Base-by-base conservation (phyloP, 1,140 invertebrate genomes). In the Linepithema humile region DNA sequence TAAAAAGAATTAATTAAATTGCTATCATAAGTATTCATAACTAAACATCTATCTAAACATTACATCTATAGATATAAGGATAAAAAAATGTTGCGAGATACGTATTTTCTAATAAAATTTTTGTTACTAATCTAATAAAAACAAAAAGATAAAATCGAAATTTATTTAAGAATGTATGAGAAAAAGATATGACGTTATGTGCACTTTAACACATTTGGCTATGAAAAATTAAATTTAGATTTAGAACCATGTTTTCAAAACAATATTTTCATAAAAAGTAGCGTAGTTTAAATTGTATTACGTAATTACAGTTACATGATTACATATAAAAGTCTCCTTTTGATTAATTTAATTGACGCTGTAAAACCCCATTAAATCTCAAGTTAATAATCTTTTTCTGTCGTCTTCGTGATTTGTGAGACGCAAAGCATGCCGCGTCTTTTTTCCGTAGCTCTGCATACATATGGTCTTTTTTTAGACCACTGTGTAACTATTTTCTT, bases 311-410 rank as follows among this genome's bases (percentile, higher is more conserved):
- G 23, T 38, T 32, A 32, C n/a, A n/a, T n/a, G n/a, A n/a, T n/a
- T n/a, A n/a, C n/a, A n/a, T 3, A 45, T 45, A 75, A 15, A 32
- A 60, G 10, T 64, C 9, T 48, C 20, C 20, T 23, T 64, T 20
- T 78, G 23, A 80, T 80, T 80, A 20, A 80, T 80, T 80, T 6
- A 32, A 64, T 69, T 80, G 62, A 78, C 23, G 35, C 29, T 80
- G 23, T 80, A 69, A 15, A 80, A 55, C 35, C n/a, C n/a, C 35
- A 69, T 80, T 80, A 80, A 43, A 20, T 17, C 15, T 55, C 35
- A 26, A 55, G 45, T 80, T 48, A 69, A 55, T 45, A 67, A 53
- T 43, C 50, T 80, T 80, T 80, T 67, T 40, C 38, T 26, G 23
- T 17, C 23, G 35, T 20, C 35, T n/a, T n/a, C n/a, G 12, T 69